phyloP scores from a whole-genome alignment of 2,797 vertebrate genomes.

The Manis pentadactyla region DNA sequence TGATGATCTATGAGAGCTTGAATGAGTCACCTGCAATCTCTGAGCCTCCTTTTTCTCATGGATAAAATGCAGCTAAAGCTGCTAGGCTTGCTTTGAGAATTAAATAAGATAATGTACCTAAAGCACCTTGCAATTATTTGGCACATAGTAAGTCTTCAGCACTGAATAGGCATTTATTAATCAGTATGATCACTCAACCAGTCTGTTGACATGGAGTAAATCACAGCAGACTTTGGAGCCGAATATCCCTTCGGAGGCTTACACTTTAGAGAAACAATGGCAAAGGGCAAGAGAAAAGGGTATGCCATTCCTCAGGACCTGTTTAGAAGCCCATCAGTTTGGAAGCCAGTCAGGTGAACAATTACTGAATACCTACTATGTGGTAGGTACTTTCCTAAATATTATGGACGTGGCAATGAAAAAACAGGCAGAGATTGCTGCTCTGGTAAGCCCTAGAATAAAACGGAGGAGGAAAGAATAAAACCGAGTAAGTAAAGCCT shows the following conservation, averaged over 20 bases:
- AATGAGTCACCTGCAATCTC: background rate
- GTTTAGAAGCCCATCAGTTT: background rate
- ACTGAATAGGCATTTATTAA: background rate
- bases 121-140: background rate
- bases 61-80: background rate
- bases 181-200: background rate
- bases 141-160: background rate
- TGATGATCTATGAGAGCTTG: background rate
- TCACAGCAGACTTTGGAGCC: background rate
- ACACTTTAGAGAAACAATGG: background rate
- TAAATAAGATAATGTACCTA: background rate
- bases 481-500: constrained; percentile 14
- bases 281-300: background rate
- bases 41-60: background rate
- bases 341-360: background rate
- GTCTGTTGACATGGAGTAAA: background rate
- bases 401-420: background rate
- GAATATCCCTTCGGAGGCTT: background rate
- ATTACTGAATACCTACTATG: background rate
- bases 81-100: background rate
- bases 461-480: constrained; percentile 1
- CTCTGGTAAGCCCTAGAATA: background rate
- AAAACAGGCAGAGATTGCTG: background rate
- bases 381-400: background rate
- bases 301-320: background rate